Evolutionary conservation across 2,113 vertebrate species (phyloP), one percentile per base, ranked within the genome.

Genomic region (Orcinus orca): DNA sequence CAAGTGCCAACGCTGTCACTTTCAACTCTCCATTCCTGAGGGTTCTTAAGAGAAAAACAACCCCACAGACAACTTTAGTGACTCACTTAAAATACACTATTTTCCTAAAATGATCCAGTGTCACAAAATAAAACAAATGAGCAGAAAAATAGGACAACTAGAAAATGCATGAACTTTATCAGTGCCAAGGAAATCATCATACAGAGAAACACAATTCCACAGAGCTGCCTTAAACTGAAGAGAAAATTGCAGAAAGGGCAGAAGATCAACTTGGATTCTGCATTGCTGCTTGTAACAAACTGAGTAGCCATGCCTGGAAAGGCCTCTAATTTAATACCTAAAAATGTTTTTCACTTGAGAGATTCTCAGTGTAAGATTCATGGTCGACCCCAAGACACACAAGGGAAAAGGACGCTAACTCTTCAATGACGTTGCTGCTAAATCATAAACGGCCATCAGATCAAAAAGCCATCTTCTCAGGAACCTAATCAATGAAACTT

Each of bases 101-200:
- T 96, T 86, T 90, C 33, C 90, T 87, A 92, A 88, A 94, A 86
- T 63, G 18, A 81, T 67, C 14, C 74, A 71, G 36, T 60, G 29
- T 87, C 55, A 94, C 29, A 77, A 41, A 65, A 74, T 44, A 58
- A 93, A 74, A 58, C 58, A 63, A 67, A 47, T 3, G 9, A 65
- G 10, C 31, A 21, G 9, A 85, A 26, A 79, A 90, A 18, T 6
- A 55, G 63, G 26, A 67, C 38, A 29, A 81, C 50, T 76, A 55
- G 26, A 76, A 50, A 87, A 68, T 79, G 17, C 12, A 26, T 62
- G 58, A 58, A 83, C 9, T 84, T 71, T 44, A 17, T 81, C 33
- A 63, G 23, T 68, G 21, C 33, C 77, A 21, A 44, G 33, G n/a
- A 95, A 71, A 88, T 71, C 53, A 71, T 82, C 53, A 80, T 29